Base-by-base conservation (phyloP, 2,888 invertebrate species). In the Hoplodrina blanda region DNA sequence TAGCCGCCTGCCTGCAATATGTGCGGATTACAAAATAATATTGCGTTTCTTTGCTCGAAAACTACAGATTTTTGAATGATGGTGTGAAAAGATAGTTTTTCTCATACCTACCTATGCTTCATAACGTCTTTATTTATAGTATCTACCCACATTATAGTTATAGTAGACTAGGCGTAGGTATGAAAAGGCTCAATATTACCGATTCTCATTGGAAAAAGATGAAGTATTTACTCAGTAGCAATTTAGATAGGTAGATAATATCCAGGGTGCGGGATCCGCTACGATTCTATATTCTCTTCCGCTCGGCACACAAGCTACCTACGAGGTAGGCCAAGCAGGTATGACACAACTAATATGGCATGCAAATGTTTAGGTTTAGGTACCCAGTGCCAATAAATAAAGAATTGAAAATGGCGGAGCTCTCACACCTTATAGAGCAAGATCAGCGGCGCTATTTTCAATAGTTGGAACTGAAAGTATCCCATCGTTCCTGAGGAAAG, bases 21-120 rank as follows among this genome's bases (percentile, higher is more conserved):
- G 93, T 89, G 82, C 89, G 93, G 94, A 93, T 94, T 94, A 93
- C 91, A 92, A 93, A 93, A 92, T 91, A 91, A 92, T 92, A 91
- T 90, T 87, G 83, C 84, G 82, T 85, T 81, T 84, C 83, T 87
- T 87, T 86, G 85, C 82, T 80, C 30, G 80, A 73, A 73, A 81
- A 83, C 84, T 82, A 80, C 20, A 54, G 74, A 78, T 74, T 59
- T 64, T 69, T 41, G 17, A 41, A 19, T 49, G 57, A 52, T 46
- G 11, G 11, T 41, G 19, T 69, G 52, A 49, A 73, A 60, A 55
- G 10, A 52, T 30, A 46, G 33, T 62, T 55, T 46, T 54, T 46
- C 15, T 30, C 0, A 30, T 30, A 25, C 1, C 2, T 25, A n/a
- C 25, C 25, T 25, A 25, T 10, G 30, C 17, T 55, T 50, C 19